phyloP scores from a whole-genome alignment of 2,888 invertebrate species.

The Trissoscelio sp. region DNA sequence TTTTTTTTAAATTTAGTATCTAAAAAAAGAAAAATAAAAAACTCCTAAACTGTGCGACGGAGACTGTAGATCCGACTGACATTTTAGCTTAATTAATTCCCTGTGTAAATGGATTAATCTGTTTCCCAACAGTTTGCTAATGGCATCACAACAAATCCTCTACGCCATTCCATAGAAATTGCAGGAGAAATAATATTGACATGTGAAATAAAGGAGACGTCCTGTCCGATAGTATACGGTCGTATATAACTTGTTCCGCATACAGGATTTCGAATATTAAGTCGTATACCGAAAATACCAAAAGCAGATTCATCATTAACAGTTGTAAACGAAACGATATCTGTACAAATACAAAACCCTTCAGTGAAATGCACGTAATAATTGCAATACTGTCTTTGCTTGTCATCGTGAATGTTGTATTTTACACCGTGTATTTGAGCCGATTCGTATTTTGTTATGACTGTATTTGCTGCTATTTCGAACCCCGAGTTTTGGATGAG shows the following conservation, averaged over 20 bases:
- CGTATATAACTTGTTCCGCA: constrained; percentile 3
- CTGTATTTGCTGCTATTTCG: neutral
- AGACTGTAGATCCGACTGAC: too few species aligned
- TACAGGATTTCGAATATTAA: neutral
- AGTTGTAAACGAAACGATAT: constrained; percentile 3
- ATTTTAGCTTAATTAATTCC: too few species aligned
- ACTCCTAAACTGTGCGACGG: too few species aligned
- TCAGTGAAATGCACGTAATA: neutral
- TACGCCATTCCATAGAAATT: neutral
- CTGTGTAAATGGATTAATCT: too few species aligned
- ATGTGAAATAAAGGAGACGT: constrained; percentile 11
- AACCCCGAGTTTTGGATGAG: neutral
- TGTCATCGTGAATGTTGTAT: constrained; percentile 5
- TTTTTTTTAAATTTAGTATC: too few species aligned
- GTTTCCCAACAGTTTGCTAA: constrained; percentile 42
- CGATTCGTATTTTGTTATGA: neutral
- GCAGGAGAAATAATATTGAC: constrained; percentile 24
- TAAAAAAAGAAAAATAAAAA: too few species aligned
- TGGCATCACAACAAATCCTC: neutral
- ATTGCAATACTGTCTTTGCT: constrained; percentile 16
- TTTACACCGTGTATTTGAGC: constrained; percentile 28
- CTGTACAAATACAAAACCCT: constrained; percentile 6
- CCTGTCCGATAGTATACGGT: neutral
- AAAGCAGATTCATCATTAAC: neutral
- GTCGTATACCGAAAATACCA: neutral